Evolutionary conservation across 1,140 invertebrate species (phyloP), one percentile per base, ranked within the genome.

Genomic region (Paracyclopina nana): DNA sequence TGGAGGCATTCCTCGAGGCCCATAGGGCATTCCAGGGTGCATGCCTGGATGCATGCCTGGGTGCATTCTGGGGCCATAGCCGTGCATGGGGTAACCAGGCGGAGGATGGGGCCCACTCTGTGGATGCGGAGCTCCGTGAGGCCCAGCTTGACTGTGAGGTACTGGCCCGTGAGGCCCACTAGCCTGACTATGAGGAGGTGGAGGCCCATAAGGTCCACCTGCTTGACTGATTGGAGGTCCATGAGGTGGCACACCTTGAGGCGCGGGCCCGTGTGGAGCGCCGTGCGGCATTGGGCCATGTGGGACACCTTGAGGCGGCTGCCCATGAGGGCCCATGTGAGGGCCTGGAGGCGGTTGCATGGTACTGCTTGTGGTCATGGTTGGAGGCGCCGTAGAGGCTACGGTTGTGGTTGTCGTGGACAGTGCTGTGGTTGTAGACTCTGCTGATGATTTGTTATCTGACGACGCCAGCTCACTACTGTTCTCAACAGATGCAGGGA

Each of bases 1-100:
- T 24, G 42, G 20, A 14, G 18, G 22, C 20, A 31, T 46, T n/a
- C 26, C 42, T 20, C 53, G 46, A 55, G 41, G 56, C 50, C 50
- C 57, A 25, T 58, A 50, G 53, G 52, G 59, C 29, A 56, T 52
- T 56, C 58, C 59, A 45, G 48, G 45, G 51, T 42, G 56, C 55
- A 46, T 54, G 46, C 25, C 50, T 55, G 42, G 46, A 52, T 54
- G 46, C 55, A 30, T 46, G 30, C 53, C 41, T 22, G 18, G 18
- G 55, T 45, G 49, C 40, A 22, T 50, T 41, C 2, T 45, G 2
- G n/a, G 2, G 18, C 18, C 25, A n/a, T 26, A 48, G 54, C 34
- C 42, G 51, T 53, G 38, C 56, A 38, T 50, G 29, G 54, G 44
- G 4, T 22, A n/a, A 55, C 38, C 44, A 56, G 42, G 50, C 41